These are phyloP conservation scores for Muricea muricata DNA, from an alignment of 92 coral and sea anemone species.

Conservation along the genomic window DNA sequence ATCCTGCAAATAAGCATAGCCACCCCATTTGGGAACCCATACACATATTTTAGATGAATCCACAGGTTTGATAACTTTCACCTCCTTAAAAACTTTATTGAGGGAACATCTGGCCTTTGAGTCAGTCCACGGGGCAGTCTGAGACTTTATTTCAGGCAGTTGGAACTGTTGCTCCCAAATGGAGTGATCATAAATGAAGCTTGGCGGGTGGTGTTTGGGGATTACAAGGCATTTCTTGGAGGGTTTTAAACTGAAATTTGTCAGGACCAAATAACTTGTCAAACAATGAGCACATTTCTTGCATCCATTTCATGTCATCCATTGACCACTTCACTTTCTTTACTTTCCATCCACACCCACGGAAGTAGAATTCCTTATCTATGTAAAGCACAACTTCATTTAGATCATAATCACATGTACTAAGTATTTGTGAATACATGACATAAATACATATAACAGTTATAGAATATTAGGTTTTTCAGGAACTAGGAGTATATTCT, in stretches of 20 bases:
- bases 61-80: not conserved
- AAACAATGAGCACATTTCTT: not conserved
- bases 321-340: not conserved
- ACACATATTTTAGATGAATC: not conserved
- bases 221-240: too few relatives aligned
- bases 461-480: too few relatives aligned
- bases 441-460: too few relatives aligned
- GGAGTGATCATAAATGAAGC: too few relatives aligned
- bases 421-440: too few relatives aligned
- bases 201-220: too few relatives aligned
- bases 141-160: not conserved
- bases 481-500: too few relatives aligned
- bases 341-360: not conserved
- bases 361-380: too few relatives aligned
- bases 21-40: slow-evolving; percentile 28
- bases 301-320: not conserved
- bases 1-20: not conserved
- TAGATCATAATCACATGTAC: too few relatives aligned
- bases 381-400: too few relatives aligned
- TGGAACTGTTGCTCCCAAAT: too few relatives aligned
- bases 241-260: too few relatives aligned
- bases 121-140: not conserved
- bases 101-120: not conserved
- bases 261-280: not conserved
- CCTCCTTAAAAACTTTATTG: not conserved